Evolutionary conservation across 2,888 invertebrate genomes (phyloP), one percentile per base, ranked within the genome.

Genomic region (Drosophila meridiana): DNA sequence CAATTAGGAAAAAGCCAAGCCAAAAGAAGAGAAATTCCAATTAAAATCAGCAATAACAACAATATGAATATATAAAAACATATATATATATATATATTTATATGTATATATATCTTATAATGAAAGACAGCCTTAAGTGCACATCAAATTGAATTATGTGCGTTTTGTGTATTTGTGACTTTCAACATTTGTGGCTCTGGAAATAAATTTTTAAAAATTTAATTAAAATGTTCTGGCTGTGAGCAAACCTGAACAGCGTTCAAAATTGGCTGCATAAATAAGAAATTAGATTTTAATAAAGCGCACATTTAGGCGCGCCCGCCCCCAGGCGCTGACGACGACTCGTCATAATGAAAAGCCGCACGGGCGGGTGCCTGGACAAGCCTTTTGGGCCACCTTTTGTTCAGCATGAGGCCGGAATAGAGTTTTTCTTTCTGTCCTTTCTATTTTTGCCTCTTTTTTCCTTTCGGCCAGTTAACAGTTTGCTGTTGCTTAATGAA

Each of bases 251-350:
- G 20, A 20, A 20, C 57, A 43, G 36, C 52, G 59, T 3, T 28
- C 36, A 42, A 26, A 80, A 78, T 76, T 72, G 72, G 68, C 69
- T 65, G 77, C 90, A 86, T 86, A 80, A 86, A 88, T 86, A 86
- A 82, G 67, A 90, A 82, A 85, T 88, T 88, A 70, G 77, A 78
- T 76, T 88, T 90, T 88, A 86, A 86, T 90, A 86, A 90, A 88
- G 86, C 82, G 69, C 73, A 70, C 72, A 72, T 78, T 81, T 78
- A 69, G 78, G 69, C 65, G 69, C 67, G 57, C 65, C 38, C 43
- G 26, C 47, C 42, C 3, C 13, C 7, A 34, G 8, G 34, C 34
- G 9, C 8, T 9, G 34, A 6, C 34, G 34, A 6, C 34, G 3
- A 47, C 45, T 11, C 50, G 30, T 34, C 47, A 67, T 79, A 77